A percentile compares a stretch with the other conserved stretches of the same genome.
Conservation (phyloP, 2,888 invertebrate genomes). For the Minunthozetes semirufus region DNA sequence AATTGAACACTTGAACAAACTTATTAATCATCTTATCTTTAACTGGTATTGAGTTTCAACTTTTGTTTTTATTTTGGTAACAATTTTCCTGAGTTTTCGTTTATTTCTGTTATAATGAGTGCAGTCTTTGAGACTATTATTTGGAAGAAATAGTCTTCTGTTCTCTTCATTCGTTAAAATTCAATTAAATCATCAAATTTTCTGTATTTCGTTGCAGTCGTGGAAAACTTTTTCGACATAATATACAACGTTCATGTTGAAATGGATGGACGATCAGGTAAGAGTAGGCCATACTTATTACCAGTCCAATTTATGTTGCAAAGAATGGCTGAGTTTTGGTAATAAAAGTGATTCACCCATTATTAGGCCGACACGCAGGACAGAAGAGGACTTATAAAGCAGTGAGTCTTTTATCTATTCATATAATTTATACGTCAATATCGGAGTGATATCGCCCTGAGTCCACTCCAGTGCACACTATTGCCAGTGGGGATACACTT, state of each 20-base stretch:
- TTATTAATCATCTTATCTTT: not conserved
- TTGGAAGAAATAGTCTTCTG: too few relatives aligned
- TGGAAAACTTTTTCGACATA: slow-evolving; percentile 96
- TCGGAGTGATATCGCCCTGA: too few relatives aligned
- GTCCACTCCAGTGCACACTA: not conserved
- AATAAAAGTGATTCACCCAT: not conserved
- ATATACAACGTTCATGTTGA: slow-evolving; percentile 93
- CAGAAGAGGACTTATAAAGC: slow-evolving; percentile 93
- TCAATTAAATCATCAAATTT: too few relatives aligned
- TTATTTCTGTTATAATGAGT: not conserved
- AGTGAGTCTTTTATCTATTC: slow-evolving; percentile 57
- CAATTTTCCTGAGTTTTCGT: not conserved
- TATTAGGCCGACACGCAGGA: slow-evolving; percentile 65
- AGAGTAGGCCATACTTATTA: slow-evolving; percentile 46
- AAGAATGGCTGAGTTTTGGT: not conserved
- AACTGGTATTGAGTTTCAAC: not conserved
- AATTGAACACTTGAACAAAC: not conserved
- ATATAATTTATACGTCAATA: not conserved
- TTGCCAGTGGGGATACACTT: too few relatives aligned
- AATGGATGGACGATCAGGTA: slow-evolving; percentile 75
- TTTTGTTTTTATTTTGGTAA: not conserved
- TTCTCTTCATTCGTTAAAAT: too few relatives aligned
- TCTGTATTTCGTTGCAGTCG: slow-evolving; percentile 54
- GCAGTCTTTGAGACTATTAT: not conserved
- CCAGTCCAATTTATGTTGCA: not conserved